Evolutionary conservation across 2,888 invertebrate species (phyloP), one percentile per base, ranked within the genome.

Genomic region (Hetaerina titia): DNA sequence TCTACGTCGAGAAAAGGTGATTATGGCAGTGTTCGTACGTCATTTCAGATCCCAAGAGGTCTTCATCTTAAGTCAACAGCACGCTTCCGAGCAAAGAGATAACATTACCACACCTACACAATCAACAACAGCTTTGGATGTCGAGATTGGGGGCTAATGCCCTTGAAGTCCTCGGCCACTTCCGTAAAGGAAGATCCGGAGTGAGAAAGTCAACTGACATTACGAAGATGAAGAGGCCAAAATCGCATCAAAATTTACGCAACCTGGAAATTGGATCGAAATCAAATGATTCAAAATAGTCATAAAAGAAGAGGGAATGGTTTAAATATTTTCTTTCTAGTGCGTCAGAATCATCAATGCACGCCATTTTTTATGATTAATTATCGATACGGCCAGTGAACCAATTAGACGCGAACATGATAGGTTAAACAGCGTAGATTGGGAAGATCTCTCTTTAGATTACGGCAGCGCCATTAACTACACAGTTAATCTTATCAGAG

Each of bases 21-120:
- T 81, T 31, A 11, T 22, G 81, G n/a, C 15, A 13, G 81, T 45
- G 45, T 45, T 45, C 6, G 8, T 81, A 31, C 81, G 81, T 81
- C 81, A 81, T 81, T 81, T 31, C 81, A 31, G 81, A 81, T 81
- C 81, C 81, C 9, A 81, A 31, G 81, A 81, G 81, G 31, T 11
- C 25, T 81, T 31, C 13, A 31, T 31, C 31, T 81, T 81, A 31
- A 25, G 81, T 81, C 81, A 81, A 81, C 31, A 81, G 31, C 81
- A 9, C 81, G 81, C 81, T 81, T 81, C 81, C 81, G 31, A 81
- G 81, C 81, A 31, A 13, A 81, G 81, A 81, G 81, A 81, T 81
- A 81, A 81, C 81, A 81, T 81, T 31, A 81, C 81, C 81, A 81
- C 81, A 81, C 81, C 81, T 81, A 81, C 81, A 81, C 31, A 81